Conservation (phyloP, 1,140 invertebrate species). For the Hylaeus volcanicus region DNA sequence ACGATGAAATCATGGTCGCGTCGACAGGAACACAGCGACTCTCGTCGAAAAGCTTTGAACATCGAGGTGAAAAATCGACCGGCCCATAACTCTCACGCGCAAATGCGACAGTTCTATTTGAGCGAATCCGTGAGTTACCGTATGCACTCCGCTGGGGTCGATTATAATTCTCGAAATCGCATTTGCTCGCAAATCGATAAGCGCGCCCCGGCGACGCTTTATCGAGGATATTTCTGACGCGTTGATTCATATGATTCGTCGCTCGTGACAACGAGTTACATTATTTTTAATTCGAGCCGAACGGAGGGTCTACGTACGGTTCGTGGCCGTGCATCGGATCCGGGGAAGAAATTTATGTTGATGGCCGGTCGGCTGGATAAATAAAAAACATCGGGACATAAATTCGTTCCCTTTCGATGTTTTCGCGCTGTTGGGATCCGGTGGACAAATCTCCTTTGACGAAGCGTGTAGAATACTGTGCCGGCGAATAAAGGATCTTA, state of each 20-base stretch:
- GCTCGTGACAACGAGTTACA: constrained; percentile 17
- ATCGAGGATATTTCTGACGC: constrained; percentile 8
- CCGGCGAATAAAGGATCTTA: too few relatives aligned
- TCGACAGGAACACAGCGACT: too few relatives aligned
- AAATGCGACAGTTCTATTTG: too few relatives aligned
- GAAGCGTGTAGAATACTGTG: too few relatives aligned
- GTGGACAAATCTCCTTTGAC: constrained; percentile 19
- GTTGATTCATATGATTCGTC: constrained; percentile 48
- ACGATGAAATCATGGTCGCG: too few relatives aligned
- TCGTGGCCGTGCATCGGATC: constrained; percentile 20
- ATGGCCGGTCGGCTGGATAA: background rate
- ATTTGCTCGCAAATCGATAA: constrained; percentile 32
- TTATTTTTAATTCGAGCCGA: constrained; percentile 59
- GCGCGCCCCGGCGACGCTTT: constrained; percentile 35
- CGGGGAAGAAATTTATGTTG: constrained; percentile 28
- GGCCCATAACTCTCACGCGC: too few relatives aligned
- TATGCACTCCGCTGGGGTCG: too few relatives aligned
- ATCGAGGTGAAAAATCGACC: too few relatives aligned
- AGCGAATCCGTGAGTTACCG: too few relatives aligned
- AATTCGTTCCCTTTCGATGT: constrained; percentile 31
- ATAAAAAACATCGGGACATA: constrained; percentile 22
- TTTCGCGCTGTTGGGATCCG: background rate
- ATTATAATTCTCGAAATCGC: too few relatives aligned
- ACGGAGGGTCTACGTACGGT: constrained; percentile 29
- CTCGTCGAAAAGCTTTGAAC: too few relatives aligned